Percentiles rank a stretch among this genome's conserved stretches.
These are phyloP conservation scores for Antitype chi DNA, from an alignment of 2,888 invertebrate genomes.

Conservation along the genomic window DNA sequence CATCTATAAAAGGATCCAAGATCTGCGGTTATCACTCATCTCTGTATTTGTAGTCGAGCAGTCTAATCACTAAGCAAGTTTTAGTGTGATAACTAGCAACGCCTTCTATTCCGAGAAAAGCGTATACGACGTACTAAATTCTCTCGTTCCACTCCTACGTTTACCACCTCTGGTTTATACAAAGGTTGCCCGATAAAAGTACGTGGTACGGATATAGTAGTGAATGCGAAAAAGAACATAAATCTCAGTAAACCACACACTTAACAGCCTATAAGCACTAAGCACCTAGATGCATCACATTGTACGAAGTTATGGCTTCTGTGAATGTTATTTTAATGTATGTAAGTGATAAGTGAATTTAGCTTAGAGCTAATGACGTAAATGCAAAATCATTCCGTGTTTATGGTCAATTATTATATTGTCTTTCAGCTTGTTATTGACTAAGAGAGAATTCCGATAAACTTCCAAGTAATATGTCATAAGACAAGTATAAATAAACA, in stretches of 20 bases:
- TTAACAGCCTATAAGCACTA: constrained; percentile 34
- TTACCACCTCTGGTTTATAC: constrained; percentile 24
- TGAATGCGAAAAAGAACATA: constrained; percentile 57
- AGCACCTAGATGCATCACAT: constrained; percentile 14
- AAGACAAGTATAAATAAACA: constrained; percentile 21
- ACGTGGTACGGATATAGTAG: constrained; percentile 39
- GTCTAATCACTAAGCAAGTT: background rate
- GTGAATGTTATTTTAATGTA: constrained; percentile 13
- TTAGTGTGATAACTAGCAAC: background rate
- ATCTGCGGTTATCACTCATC: background rate
- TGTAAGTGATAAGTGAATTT: constrained; percentile 1
- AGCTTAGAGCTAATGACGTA: constrained; percentile 6
- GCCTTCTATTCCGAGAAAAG: constrained; percentile 27
- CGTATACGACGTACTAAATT: constrained; percentile 2
- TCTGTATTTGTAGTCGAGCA: background rate
- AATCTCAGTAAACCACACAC: constrained; percentile 40
- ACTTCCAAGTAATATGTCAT: constrained; percentile 22
- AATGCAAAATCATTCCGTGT: constrained; percentile 11
- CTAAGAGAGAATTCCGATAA: constrained; percentile 17
- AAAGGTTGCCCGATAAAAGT: constrained; percentile 27
- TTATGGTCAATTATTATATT: background rate
- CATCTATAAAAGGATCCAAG: background rate
- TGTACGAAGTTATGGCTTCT: constrained; percentile 5
- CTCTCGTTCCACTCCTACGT: constrained; percentile 4
- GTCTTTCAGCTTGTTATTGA: constrained; percentile 16